A percentile compares a stretch with the other conserved stretches of the same genome.
Evolutionary conservation across 1,140 invertebrate genomes (phyloP).

Genomic region (Pollicipes pollicipes): DNA sequence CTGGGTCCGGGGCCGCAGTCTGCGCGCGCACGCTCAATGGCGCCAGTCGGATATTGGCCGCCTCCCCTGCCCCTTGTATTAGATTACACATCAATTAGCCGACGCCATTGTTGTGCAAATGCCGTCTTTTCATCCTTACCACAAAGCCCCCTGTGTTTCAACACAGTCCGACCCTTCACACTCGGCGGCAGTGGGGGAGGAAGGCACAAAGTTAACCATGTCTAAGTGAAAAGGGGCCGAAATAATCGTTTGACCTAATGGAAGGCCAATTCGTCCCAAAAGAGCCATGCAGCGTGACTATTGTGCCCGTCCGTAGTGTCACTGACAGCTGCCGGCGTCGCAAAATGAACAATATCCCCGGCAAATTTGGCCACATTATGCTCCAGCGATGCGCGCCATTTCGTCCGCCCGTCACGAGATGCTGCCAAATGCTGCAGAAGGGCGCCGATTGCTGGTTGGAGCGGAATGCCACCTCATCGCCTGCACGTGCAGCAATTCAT

Average conservation of each 20-base stretch:
- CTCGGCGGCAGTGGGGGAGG: not conserved
- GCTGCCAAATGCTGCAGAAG: no score
- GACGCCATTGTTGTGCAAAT: not conserved
- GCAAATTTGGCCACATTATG: not conserved
- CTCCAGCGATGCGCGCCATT: not conserved
- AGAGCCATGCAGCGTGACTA: not conserved
- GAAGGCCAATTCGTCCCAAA: not conserved
- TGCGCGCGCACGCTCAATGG: no score
- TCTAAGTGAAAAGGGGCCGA: conserved; percentile 1
- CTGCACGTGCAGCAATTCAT: not conserved
- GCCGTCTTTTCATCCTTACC: not conserved
- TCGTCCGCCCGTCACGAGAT: not conserved
- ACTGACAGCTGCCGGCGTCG: not conserved
- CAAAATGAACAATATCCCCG: not conserved
- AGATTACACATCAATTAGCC: conserved; percentile 2
- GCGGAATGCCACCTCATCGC: not conserved
- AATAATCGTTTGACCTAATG: conserved; percentile 1
- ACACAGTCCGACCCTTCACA: not conserved
- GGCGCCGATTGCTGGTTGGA: not conserved
- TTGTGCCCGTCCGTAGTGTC: not conserved
- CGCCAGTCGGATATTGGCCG: not conserved
- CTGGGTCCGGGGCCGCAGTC: no score
- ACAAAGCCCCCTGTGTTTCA: conserved; percentile 1
- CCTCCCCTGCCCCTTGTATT: not conserved
- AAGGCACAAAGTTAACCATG: conserved; percentile 1